Percentiles rank a stretch among this genome's conserved stretches.
Conservation (phyloP, 1,140 invertebrate genomes). For the Trichomalopsis sarcophagae region DNA sequence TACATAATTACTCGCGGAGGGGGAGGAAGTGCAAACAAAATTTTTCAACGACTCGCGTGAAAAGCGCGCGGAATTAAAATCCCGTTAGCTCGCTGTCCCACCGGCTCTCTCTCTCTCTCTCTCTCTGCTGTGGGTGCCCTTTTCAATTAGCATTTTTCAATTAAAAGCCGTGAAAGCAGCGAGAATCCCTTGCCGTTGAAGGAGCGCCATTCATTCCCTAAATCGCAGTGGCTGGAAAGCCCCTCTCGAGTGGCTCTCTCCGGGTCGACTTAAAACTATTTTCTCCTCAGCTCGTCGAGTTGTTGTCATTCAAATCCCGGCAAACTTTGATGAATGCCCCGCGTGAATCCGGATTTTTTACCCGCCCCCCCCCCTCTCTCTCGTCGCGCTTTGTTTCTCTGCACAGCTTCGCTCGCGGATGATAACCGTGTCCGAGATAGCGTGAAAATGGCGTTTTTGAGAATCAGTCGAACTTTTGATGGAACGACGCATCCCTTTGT, state of each 20-base stretch:
- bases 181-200: conserved; percentile 17
- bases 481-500: neutral
- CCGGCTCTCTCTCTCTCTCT: too few species aligned
- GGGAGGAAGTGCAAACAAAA: neutral
- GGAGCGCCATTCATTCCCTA: conserved; percentile 40
- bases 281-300: neutral
- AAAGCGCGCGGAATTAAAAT: conserved; percentile 41
- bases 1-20: conserved; percentile 34
- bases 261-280: conserved; percentile 41
- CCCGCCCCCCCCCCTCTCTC: neutral
- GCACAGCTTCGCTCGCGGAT: neutral
- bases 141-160: conserved; percentile 53
- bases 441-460: neutral
- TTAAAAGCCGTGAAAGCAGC: conserved; percentile 46
- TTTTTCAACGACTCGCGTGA: conserved; percentile 27
- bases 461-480: neutral
- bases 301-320: conserved; percentile 48
- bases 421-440: neutral
- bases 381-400: conserved; percentile 1
- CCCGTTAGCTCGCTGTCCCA: neutral
- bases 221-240: conserved; percentile 36
- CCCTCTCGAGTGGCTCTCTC: conserved; percentile 19
- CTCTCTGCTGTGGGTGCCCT: neutral
- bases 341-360: conserved; percentile 4
- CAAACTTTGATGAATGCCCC: conserved; percentile 49